Evolutionary conservation across 2,888 invertebrate species (phyloP).

Genomic region (Saturnia japonica): DNA sequence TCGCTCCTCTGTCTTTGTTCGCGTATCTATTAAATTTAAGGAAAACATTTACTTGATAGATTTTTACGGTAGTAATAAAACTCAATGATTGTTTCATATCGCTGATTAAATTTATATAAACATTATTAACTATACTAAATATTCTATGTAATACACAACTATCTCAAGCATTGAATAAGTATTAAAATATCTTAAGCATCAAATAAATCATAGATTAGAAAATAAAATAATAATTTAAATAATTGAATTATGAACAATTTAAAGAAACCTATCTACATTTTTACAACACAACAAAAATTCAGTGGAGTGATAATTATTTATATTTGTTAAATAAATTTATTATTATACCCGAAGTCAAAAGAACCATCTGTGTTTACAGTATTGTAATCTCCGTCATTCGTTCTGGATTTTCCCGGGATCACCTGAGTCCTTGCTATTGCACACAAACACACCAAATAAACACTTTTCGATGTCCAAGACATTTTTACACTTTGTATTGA

Average conservation of each 20-base stretch:
- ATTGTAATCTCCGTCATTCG: slow-evolving; percentile 83
- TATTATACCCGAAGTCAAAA: slow-evolving; percentile 85
- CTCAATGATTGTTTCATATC: not conserved
- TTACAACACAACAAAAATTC: too few relatives aligned
- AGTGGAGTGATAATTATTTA: too few relatives aligned
- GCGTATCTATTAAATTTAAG: slow-evolving; percentile 66
- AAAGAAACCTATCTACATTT: too few relatives aligned
- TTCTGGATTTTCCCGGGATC: slow-evolving; percentile 71
- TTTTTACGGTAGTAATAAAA: not conserved
- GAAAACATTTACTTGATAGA: slow-evolving; percentile 17
- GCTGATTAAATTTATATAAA: too few relatives aligned
- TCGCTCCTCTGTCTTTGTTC: slow-evolving; percentile 86
- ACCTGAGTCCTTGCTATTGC: slow-evolving; percentile 68
- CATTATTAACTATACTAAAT: too few relatives aligned
- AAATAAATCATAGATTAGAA: too few relatives aligned
- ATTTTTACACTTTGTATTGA: slow-evolving; percentile 40
- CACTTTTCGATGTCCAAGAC: slow-evolving; percentile 64
- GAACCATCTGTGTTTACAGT: slow-evolving; percentile 87
- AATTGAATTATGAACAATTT: too few relatives aligned
- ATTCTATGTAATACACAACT: too few relatives aligned
- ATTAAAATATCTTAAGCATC: too few relatives aligned
- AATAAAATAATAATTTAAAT: too few relatives aligned
- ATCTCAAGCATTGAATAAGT: too few relatives aligned
- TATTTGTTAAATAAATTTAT: slow-evolving; percentile 14
- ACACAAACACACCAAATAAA: slow-evolving; percentile 65